Evolutionary conservation across 2,888 invertebrate species (phyloP).

Genomic region (Platycnemis pennipes): DNA sequence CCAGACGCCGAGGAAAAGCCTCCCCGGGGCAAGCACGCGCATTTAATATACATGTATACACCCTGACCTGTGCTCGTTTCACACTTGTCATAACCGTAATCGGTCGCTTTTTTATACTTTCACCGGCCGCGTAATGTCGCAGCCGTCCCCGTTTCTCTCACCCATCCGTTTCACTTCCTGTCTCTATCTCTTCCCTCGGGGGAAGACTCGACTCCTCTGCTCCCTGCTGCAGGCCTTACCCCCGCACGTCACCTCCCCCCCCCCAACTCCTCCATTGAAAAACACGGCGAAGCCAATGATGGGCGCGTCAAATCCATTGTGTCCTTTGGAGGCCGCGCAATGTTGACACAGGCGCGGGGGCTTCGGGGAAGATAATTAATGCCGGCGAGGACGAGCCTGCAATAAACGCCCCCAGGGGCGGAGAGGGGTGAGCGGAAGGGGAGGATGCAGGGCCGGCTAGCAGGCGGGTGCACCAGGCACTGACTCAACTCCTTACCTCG

Average conservation of each 20-base stretch:
- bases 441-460: not conserved
- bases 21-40: not conserved
- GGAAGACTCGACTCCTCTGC: no score
- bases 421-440: not conserved
- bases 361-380: conserved; percentile 65
- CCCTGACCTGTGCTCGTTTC: conserved; percentile 37
- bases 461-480: conserved; percentile 27
- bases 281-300: conserved; percentile 64
- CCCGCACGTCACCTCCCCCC: not conserved
- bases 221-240: no score
- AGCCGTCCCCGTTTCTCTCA: not conserved
- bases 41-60: conserved; percentile 41
- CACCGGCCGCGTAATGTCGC: conserved; percentile 1
- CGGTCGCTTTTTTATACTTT: not conserved
- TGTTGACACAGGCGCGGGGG: conserved; percentile 52
- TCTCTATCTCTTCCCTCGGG: no score
- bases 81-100: conserved; percentile 65
- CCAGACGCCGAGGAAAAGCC: not conserved
- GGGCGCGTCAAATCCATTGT: conserved; percentile 67
- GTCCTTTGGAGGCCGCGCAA: conserved; percentile 30
- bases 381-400: conserved; percentile 24
- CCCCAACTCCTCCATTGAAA: conserved; percentile 2
- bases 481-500: conserved; percentile 42
- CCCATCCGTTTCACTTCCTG: no score
- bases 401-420: conserved; percentile 34